phyloP scores from a whole-genome alignment of 2,113 vertebrate genomes.

The Rhipidura dahli region DNA sequence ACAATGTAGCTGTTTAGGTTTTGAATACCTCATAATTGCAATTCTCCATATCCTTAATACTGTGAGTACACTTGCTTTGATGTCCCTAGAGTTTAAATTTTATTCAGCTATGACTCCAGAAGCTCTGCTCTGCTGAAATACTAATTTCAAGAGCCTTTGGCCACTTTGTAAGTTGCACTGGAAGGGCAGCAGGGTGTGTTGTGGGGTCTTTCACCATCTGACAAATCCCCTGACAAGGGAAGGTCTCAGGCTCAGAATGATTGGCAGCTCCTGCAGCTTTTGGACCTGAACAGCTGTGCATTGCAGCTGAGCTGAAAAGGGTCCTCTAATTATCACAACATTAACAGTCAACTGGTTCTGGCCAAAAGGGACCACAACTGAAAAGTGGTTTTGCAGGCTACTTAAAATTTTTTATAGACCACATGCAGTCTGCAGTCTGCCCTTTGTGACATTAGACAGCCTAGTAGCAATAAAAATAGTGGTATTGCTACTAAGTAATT shows the following conservation, averaged over 20 bases:
- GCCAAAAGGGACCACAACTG: constrained; percentile 2
- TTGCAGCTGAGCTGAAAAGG: constrained; percentile 27
- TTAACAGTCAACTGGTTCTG: constrained; percentile 11
- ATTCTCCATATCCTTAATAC: neutral
- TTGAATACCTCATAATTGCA: neutral
- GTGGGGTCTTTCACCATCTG: neutral
- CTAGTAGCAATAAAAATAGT: neutral
- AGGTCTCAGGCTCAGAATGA: neutral
- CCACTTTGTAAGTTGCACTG: neutral
- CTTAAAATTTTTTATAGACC: constrained; percentile 22
- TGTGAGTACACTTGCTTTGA: neutral
- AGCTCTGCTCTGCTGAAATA: neutral
- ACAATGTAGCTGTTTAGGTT: neutral
- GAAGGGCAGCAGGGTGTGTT: neutral
- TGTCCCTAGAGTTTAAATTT: neutral
- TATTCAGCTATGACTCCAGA: neutral
- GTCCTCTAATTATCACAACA: constrained; percentile 9
- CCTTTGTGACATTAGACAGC: neutral
- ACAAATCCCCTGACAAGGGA: neutral
- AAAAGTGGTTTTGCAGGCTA: neutral
- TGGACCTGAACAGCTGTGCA: constrained; percentile 15
- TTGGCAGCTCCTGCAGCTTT: constrained; percentile 32
- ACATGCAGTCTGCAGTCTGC: neutral
- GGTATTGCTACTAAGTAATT: neutral
- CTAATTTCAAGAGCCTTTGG: neutral